Evolutionary conservation across 2,113 vertebrate genomes (phyloP).

Genomic region (Cyprinus carpio): DNA sequence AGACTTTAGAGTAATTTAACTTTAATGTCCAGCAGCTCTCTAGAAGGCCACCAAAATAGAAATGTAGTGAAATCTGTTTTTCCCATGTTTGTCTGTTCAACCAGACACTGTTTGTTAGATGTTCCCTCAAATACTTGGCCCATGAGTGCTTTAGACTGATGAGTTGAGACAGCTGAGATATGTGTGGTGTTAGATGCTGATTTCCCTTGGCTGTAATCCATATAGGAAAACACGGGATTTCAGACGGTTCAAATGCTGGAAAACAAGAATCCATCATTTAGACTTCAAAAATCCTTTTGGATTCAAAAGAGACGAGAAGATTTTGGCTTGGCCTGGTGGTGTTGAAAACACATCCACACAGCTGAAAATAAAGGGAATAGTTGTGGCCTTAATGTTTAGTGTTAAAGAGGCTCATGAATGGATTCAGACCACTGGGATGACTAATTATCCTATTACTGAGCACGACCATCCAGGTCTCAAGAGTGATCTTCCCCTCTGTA

Average conservation of each 20-base stretch:
- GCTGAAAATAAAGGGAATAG: conserved; percentile 14
- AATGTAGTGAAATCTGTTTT: background rate
- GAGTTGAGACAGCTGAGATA: conserved; percentile 21
- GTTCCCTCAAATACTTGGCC: background rate
- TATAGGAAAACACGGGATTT: conserved; percentile 10
- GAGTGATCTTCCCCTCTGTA: background rate
- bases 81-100: background rate
- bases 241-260: background rate
- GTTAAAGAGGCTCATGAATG: conserved; percentile 26
- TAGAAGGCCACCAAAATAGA: background rate
- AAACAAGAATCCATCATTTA: conserved; percentile 35
- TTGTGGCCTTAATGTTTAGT: background rate
- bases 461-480: background rate
- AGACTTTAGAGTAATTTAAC: background rate
- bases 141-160: background rate
- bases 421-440: background rate
- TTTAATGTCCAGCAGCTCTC: background rate
- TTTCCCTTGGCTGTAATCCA: conserved; percentile 4
- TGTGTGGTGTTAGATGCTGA: conserved; percentile 21
- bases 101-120: background rate
- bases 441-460: conserved; percentile 23
- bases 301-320: conserved; percentile 10
- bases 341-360: conserved; percentile 43
- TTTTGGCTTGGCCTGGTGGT: conserved; percentile 8
- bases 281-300: conserved; percentile 35